These are phyloP conservation scores for Crypturellus tataupa DNA, from an alignment of 2,797 vertebrate species.

Conservation along the genomic window DNA sequence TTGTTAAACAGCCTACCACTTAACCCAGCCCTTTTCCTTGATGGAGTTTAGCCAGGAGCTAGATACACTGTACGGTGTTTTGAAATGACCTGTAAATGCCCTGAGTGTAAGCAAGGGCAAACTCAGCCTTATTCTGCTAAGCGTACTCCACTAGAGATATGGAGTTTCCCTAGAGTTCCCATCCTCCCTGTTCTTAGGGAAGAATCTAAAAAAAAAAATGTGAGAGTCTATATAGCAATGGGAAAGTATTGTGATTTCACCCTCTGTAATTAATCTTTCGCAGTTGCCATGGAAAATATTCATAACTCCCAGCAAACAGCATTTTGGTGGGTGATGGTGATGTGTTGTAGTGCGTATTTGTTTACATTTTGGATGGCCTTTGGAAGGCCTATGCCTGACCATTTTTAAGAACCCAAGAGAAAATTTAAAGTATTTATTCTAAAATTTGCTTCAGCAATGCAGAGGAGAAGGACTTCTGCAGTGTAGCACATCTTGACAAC, in stretches of 20 bases:
- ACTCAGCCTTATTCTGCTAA: background rate
- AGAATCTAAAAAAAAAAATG: conserved; percentile 13
- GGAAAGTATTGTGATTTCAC: background rate
- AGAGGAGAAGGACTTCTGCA: conserved; percentile 10
- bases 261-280: conserved; percentile 29
- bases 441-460: background rate
- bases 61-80: background rate
- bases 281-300: background rate
- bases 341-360: background rate
- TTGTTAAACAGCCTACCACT: background rate
- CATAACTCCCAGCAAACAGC: background rate
- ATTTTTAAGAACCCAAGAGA: conserved; percentile 21
- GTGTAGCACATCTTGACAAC: background rate
- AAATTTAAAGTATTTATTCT: conserved; percentile 53
- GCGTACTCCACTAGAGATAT: background rate
- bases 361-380: conserved; percentile 30
- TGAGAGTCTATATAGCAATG: background rate
- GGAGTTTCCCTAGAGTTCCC: conserved; percentile 3
- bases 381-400: background rate
- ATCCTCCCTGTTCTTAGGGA: background rate
- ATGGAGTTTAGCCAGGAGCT: background rate
- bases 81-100: background rate
- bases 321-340: conserved; percentile 3
- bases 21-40: background rate
- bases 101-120: background rate